Percentiles rank a stretch among this genome's conserved stretches.
Conservation (phyloP, 2,888 invertebrate genomes). For the Melangyna quadrimaculata region DNA sequence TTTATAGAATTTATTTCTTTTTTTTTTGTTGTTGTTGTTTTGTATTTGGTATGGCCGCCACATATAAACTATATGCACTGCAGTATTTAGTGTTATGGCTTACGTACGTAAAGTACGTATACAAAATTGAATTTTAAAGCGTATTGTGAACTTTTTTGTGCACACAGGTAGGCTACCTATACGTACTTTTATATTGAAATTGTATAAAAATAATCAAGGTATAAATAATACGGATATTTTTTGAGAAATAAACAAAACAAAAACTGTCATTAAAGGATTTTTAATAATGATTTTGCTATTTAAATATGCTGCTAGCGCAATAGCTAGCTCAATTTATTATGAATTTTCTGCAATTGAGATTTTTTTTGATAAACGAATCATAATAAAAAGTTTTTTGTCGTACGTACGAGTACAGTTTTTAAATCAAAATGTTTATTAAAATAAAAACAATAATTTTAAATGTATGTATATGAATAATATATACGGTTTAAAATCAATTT, state of each 20-base stretch:
- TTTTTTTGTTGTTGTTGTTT: too few species aligned
- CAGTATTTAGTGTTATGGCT: background rate
- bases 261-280: background rate
- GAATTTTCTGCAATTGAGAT: background rate
- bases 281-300: background rate
- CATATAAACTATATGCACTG: background rate
- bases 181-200: background rate
- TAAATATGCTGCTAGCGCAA: background rate
- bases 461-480: too few species aligned
- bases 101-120: background rate
- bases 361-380: too few species aligned
- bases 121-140: too few species aligned
- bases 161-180: background rate
- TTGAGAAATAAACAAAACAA: background rate
- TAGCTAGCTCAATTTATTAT: background rate
- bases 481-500: too few species aligned
- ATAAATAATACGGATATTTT: background rate
- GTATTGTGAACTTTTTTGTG: too few species aligned
- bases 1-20: background rate
- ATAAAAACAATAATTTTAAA: too few species aligned
- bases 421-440: too few species aligned
- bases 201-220: background rate
- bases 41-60: background rate
- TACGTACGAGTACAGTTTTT: too few species aligned
- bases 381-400: too few species aligned